Evolutionary conservation across 2,797 vertebrate species (phyloP), one percentile per base, ranked within the genome.

Genomic region (Crocodylus rhombifer): DNA sequence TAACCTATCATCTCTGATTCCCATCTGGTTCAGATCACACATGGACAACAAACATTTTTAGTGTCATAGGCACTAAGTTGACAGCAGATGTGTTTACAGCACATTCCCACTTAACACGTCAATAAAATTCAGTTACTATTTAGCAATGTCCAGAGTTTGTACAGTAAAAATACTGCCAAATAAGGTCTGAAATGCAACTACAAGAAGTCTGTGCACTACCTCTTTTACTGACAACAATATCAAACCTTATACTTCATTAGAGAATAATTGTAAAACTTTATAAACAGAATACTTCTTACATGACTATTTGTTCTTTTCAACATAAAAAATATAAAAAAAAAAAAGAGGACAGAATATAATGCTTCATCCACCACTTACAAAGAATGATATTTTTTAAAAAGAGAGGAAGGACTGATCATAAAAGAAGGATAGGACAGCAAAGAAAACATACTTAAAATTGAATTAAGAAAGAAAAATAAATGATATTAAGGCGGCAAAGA

Each of bases 281-380:
- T 78, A 91, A 2, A 76, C 0, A 75, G 88, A 94, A 92, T 26
- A n/a, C 7, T 82, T 89, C 86, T 75, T 82, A 88, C 90, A 90
- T 86, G 51, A 84, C 36, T 76, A 79, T 84, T 81, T 83, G 78
- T 26, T 60, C 42, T 21, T 71, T 88, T 42, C 55, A 80, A 42
- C 80, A 76, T 88, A 89, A 83, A 18, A 14, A 73, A 61, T 11
- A 3, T 4, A 20, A 36, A 6, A 75, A 56, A 89, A 1, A 5
- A 83, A 58, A 74, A 95, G 81, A 77, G 0, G 14, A 64, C 25
- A 64, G n/a, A 28, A 28, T n/a, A 64, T 28, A 64, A 64, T 6
- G 57, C 65, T 85, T 89, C 71, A 58, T 77, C 56, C 36, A 87
- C 28, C 81, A 84, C 87, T 80, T 85, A 88, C 14, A 58, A 17